Base-by-base conservation (phyloP, 2,888 invertebrate genomes). In the Lepidochrysops patricia region DNA sequence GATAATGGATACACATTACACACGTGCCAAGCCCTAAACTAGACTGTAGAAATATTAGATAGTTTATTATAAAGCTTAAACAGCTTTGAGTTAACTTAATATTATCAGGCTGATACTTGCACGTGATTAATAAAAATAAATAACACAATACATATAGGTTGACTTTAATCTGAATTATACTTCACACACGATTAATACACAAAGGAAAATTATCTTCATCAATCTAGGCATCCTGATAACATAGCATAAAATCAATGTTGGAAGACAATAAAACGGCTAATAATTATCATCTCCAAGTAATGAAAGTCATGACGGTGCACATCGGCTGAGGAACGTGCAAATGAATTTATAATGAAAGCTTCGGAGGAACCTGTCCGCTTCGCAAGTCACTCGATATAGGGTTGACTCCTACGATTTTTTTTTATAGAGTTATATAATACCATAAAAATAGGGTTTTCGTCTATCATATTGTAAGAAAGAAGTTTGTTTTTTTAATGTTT, bases 251-350 rank as follows among this genome's bases (percentile, higher is more conserved):
- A 78, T 76, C 78, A 78, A 81, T 77, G 75, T 75, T 65, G 67
- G 72, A 73, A 82, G 77, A 83, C 83, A 84, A 82, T 83, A 77
- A 77, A 76, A 75, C 70, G 71, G 73, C 70, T 76, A 75, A 75
- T 80, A 78, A 78, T 74, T 71, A 79, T 75, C 76, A 74, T 67
- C 70, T 72, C 67, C 72, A 76, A 79, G 78, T 82, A 79, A 82
- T 83, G 74, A 77, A 75, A 78, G 74, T 75, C 82, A 82, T 83
- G 84, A 83, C 82, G 75, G 68, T 70, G 81, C 81, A 76, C 70
- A 74, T 75, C 72, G 72, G 65, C 68, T 67, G 70, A 67, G 66
- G 66, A 70, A 66, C 68, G 72, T 75, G 81, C 82, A 82, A 82
- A 84, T 83, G 79, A 82, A 80, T 80, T 79, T 80, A 79, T 79